Conservation (phyloP, 1,140 invertebrate genomes). For the Brachystomella parvula region DNA sequence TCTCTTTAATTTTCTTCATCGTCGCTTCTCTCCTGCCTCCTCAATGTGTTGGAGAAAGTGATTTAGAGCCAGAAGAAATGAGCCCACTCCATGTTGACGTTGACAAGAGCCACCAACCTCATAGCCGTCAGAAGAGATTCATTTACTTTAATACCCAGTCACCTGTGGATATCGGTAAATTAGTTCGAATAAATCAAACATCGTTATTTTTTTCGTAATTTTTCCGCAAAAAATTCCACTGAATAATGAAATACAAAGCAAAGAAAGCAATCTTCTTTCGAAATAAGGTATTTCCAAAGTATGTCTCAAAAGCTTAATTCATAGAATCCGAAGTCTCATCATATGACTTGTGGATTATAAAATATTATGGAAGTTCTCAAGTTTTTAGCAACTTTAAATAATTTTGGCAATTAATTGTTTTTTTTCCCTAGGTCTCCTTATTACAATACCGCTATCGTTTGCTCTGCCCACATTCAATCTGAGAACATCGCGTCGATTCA, state of each 20-base stretch:
- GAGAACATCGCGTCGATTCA: constrained; percentile 28
- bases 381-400: too few relatives aligned
- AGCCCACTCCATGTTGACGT: constrained; percentile 10
- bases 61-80: neutral
- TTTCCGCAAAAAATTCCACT: too few relatives aligned
- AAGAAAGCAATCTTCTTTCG: too few relatives aligned
- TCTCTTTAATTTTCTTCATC: neutral
- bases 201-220: constrained; percentile 12
- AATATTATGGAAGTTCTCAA: too few relatives aligned
- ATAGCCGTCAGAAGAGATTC: constrained; percentile 38
- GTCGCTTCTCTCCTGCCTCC: neutral
- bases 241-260: too few relatives aligned
- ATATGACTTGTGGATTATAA: too few relatives aligned
- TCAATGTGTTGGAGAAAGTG: neutral
- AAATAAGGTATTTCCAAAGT: too few relatives aligned
- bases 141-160: constrained; percentile 39
- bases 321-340: too few relatives aligned
- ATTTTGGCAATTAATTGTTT: too few relatives aligned
- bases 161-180: constrained; percentile 38
- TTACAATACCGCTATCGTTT: constrained; percentile 37
- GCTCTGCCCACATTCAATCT: constrained; percentile 36
- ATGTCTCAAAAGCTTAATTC: too few relatives aligned
- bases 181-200: constrained; percentile 16
- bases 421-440: constrained; percentile 33
- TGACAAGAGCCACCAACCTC: constrained; percentile 15